These are phyloP conservation scores for Trachelus tabidus DNA, from an alignment of 2,888 invertebrate genomes.

Conservation along the genomic window DNA sequence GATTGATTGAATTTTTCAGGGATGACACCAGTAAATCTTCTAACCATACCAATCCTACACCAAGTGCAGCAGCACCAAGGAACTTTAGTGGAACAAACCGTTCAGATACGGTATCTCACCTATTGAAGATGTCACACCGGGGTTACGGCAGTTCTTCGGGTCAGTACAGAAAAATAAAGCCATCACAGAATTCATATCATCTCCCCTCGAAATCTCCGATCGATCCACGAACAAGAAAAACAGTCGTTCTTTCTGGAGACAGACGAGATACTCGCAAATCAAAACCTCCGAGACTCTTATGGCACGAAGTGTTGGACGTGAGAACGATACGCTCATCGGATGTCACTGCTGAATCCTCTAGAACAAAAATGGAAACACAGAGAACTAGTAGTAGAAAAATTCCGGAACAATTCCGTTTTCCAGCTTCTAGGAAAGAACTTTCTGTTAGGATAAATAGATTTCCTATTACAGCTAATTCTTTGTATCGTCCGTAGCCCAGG, in stretches of 20 bases:
- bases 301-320: not conserved
- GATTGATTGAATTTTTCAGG: constrained; percentile 28
- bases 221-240: constrained; percentile 17
- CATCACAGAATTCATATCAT: constrained; percentile 2
- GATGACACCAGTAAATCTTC: constrained; percentile 45
- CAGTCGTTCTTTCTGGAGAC: not conserved
- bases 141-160: constrained; percentile 74
- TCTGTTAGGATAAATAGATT: not conserved
- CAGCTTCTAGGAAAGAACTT: not conserved
- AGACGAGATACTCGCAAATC: not conserved
- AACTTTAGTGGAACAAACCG: constrained; percentile 62
- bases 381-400: not conserved
- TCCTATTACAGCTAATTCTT: not conserved
- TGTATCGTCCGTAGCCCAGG: not conserved
- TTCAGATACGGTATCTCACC: constrained; percentile 70
- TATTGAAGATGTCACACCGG: constrained; percentile 78
- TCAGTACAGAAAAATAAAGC: constrained; percentile 35
- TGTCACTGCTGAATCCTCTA: not conserved
- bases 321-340: not conserved
- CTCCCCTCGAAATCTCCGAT: constrained; percentile 1
- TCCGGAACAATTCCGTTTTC: not conserved
- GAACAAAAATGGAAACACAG: not conserved
- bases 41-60: constrained; percentile 38
- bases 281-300: not conserved
- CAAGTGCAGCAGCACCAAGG: constrained; percentile 59